These are phyloP conservation scores for Paraplagusia blochii DNA, from an alignment of 2,113 vertebrate species.

Conservation along the genomic window DNA sequence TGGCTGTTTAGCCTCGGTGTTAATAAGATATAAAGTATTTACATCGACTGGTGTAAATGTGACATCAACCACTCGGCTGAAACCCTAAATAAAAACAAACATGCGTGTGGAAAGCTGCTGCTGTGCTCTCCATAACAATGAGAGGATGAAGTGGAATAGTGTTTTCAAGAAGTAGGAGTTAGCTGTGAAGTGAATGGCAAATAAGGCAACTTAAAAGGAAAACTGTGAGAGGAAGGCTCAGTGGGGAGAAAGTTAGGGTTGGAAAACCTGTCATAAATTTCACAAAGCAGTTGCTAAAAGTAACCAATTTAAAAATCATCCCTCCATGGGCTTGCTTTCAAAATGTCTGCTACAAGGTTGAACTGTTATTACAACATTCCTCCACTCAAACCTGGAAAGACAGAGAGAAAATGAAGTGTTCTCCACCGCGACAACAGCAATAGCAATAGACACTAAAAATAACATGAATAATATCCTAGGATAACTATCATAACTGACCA, in stretches of 20 bases:
- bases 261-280: conserved; percentile 30
- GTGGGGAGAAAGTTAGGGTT: conserved; percentile 13
- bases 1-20: too few species aligned
- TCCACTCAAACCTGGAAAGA: too few species aligned
- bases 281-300: conserved; percentile 32
- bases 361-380: too few species aligned
- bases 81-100: conserved; percentile 41
- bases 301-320: conserved; percentile 12
- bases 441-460: too few species aligned
- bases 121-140: conserved; percentile 56
- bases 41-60: conserved; percentile 35
- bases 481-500: too few species aligned
- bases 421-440: too few species aligned
- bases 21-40: too few species aligned
- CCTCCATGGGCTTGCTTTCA: background rate
- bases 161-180: conserved; percentile 48
- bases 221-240: conserved; percentile 28
- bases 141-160: conserved; percentile 48
- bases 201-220: conserved; percentile 20
- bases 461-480: too few species aligned
- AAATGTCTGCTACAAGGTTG: background rate
- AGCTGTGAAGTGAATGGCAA: conserved; percentile 55
- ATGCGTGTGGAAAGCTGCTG: conserved; percentile 25
- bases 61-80: conserved; percentile 50
- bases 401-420: too few species aligned